Evolutionary conservation across 2,797 vertebrate species (phyloP), one percentile per base, ranked within the genome.

Genomic region (Eulemur albifrons): DNA sequence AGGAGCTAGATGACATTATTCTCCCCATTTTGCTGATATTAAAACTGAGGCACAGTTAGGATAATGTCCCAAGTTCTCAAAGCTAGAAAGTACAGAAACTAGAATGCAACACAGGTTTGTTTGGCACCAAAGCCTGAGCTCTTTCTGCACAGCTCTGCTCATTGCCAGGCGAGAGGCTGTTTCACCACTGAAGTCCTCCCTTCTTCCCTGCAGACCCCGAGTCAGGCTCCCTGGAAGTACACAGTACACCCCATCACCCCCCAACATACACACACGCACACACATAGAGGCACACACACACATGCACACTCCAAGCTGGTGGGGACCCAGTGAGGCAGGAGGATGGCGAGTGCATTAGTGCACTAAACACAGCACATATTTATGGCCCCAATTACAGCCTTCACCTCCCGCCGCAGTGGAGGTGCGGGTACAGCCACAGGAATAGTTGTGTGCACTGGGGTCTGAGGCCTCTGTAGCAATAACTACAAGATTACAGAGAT

Each of bases 401-500:
- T 96, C 73, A 95, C 95, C 94, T 95, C 97, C 97, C 52, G 91
- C 97, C 97, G 97, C 98, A 94, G 94, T 94, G 97, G 35, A 27
- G 75, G 97, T 96, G 98, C 96, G 61, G 98, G 98, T 69, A 48
- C 17, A 17, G 91, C 0, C 27, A 72, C 70, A 97, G 96, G 97
- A 98, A 96, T 77, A 92, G 95, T 67, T 83, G 96, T 96, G 96
- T 97, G 97, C 96, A 92, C 67, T 94, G 96, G 96, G 95, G 92
- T 92, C 97, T 77, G 95, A 93, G 98, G 98, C 98, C 98, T 96
- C 88, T 96, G 97, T 94, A 98, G 98, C 98, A 99, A 98, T 98
- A 98, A 98, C 92, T 79, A 95, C 94, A 97, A 97, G 97, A 98
- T 98, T 98, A 98, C 96, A 97, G 98, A 99, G 97, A 97, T 86